These are phyloP conservation scores for Nymphicus hollandicus DNA, from an alignment of 2,113 vertebrate genomes.

Conservation along the genomic window DNA sequence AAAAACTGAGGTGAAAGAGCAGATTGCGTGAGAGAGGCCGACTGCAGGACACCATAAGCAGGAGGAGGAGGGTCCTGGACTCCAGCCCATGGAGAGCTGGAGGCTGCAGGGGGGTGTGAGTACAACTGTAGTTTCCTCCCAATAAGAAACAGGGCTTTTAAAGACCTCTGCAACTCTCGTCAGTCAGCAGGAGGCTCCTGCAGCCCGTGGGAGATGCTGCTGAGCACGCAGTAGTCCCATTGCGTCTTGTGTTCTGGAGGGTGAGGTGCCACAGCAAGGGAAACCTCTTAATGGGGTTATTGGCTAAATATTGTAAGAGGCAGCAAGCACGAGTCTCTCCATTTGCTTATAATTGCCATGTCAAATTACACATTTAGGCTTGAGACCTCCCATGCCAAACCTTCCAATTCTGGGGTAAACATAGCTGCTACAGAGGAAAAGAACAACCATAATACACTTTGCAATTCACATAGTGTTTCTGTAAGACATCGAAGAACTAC, in stretches of 20 bases:
- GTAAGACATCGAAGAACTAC: not conserved
- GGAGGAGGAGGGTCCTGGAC: not conserved
- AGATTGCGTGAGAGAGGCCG: fast-evolving
- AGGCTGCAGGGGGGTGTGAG: not conserved
- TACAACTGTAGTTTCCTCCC: not conserved
- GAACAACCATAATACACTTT: not conserved
- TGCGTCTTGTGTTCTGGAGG: fast-evolving
- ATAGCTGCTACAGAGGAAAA: not conserved
- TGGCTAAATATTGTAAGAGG: not conserved
- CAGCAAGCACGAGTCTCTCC: fast-evolving
- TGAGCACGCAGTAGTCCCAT: not conserved
- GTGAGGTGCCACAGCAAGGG: not conserved
- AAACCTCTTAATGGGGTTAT: not conserved
- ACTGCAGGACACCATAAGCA: not conserved
- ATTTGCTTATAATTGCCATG: not conserved
- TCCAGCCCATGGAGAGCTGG: fast-evolving
- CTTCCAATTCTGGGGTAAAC: not conserved
- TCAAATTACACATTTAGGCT: not conserved
- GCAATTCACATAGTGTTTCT: not conserved
- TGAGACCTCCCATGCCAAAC: not conserved
- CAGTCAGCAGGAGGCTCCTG: not conserved
- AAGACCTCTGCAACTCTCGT: fast-evolving
- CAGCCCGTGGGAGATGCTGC: not conserved
- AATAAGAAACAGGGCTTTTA: not conserved
- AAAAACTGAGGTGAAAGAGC: not conserved